These are phyloP conservation scores for Stenolophus ochropezus DNA, from an alignment of 2,888 invertebrate species.

Conservation along the genomic window DNA sequence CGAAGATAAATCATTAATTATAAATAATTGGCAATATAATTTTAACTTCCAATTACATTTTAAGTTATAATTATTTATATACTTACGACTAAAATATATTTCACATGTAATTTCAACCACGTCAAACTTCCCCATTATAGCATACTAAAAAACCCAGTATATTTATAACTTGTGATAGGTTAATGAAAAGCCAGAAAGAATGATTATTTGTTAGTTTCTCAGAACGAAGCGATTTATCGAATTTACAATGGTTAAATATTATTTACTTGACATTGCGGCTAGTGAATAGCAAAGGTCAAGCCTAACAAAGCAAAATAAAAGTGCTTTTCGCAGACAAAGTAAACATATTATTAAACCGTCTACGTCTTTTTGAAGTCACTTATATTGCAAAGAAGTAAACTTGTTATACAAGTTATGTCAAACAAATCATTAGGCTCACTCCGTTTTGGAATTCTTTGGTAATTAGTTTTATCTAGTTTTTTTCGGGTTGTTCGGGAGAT, in stretches of 20 bases:
- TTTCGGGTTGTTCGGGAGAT: neutral
- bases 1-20: no score
- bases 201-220: neutral
- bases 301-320: neutral
- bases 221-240: neutral
- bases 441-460: neutral
- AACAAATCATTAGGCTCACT: neutral
- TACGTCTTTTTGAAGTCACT: neutral
- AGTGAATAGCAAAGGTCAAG: neutral
- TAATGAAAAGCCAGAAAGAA: neutral
- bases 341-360: neutral
- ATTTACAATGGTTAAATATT: neutral
- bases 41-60: no score
- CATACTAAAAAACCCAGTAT: no score
- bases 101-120: no score
- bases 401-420: neutral
- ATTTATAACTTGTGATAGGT: no score
- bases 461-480: neutral
- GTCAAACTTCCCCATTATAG: no score
- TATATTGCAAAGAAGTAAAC: neutral
- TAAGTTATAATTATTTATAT: no score
- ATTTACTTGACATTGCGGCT: neutral
- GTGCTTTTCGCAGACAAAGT: neutral
- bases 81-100: no score
- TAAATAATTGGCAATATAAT: no score